phyloP scores from a whole-genome alignment of 1,140 invertebrate species.

The Amyelois transitella region DNA sequence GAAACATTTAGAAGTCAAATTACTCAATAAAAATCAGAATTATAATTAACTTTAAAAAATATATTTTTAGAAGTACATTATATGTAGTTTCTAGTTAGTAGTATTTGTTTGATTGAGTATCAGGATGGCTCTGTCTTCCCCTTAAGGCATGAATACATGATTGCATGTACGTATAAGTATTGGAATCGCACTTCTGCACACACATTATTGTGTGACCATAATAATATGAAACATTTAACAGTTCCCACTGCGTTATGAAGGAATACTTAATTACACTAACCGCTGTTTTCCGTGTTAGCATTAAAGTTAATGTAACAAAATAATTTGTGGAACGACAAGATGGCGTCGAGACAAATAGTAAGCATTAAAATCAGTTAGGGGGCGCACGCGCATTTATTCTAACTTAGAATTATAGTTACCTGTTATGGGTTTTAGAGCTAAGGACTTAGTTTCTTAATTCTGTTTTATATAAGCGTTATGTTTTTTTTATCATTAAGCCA shows the following conservation, averaged over 20 bases:
- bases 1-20: too few relatives aligned
- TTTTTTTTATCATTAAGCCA: too few relatives aligned
- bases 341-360: conserved; percentile 24
- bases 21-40: too few relatives aligned
- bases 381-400: conserved; percentile 28
- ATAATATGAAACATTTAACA: background rate
- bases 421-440: conserved; percentile 29
- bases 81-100: too few relatives aligned
- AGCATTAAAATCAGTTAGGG: conserved; percentile 38
- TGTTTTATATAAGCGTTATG: too few relatives aligned
- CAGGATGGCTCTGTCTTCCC: too few relatives aligned
- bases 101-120: too few relatives aligned
- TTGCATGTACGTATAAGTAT: too few relatives aligned
- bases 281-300: conserved; percentile 27
- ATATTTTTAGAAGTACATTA: too few relatives aligned
- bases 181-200: background rate
- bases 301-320: conserved; percentile 38
- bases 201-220: background rate
- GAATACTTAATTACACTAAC: conserved; percentile 18
- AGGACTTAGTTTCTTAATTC: too few relatives aligned
- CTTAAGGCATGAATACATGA: too few relatives aligned
- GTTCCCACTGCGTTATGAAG: background rate
- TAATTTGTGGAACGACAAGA: conserved; percentile 22
- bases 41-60: too few relatives aligned
- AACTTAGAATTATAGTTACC: conserved; percentile 42